These are phyloP conservation scores for Muscina levida DNA, from an alignment of 2,888 invertebrate species.

Conservation along the genomic window DNA sequence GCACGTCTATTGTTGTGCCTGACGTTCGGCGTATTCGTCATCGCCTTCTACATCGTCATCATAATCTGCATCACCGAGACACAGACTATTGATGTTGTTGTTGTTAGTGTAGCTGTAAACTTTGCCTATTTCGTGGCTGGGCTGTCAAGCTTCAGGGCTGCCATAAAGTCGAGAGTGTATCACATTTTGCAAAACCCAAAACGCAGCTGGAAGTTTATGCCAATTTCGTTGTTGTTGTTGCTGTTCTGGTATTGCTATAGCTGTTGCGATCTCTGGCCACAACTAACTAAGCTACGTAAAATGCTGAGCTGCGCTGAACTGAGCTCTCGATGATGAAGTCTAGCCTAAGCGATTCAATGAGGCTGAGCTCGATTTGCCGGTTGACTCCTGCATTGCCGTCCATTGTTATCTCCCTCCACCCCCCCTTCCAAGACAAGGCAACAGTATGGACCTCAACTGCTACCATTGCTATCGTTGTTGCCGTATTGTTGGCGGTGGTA, in stretches of 20 bases:
- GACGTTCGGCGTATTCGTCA: constrained; percentile 27
- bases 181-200: constrained; percentile 25
- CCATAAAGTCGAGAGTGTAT: constrained; percentile 43
- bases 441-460: constrained; percentile 17
- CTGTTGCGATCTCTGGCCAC: not conserved
- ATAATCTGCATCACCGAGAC: not conserved
- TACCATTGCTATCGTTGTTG: not conserved
- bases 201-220: constrained; percentile 39
- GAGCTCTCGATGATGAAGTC: constrained; percentile 13
- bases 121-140: constrained; percentile 46
- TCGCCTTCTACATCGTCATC: not conserved
- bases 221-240: not conserved
- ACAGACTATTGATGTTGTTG: not conserved
- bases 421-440: constrained; percentile 2
- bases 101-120: not conserved
- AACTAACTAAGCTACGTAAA: constrained; percentile 38
- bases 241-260: not conserved
- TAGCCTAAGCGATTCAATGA: not conserved
- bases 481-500: constrained; percentile 1
- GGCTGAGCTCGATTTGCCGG: not conserved
- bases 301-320: too few species aligned
- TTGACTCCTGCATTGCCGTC: constrained; percentile 24
- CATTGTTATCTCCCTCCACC: too few species aligned
- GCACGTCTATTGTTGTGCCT: constrained; percentile 1
- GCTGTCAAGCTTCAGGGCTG: constrained; percentile 44